phyloP scores from a whole-genome alignment of 2,797 vertebrate genomes.

The Gila robusta region DNA sequence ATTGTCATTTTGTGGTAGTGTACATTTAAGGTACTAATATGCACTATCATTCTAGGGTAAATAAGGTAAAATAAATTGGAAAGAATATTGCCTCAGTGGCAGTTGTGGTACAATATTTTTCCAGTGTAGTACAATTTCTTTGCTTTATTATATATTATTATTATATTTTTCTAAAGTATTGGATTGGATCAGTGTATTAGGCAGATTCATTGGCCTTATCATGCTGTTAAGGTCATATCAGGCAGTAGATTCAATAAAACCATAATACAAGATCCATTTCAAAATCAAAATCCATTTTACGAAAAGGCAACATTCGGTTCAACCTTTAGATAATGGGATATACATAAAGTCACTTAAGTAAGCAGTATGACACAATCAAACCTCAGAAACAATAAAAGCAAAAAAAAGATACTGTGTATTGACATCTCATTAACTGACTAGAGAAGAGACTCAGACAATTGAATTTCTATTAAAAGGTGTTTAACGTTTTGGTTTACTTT shows the following conservation, averaged over 20 bases:
- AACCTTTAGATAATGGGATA: conserved; percentile 26
- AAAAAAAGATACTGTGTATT: background rate
- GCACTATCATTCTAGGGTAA: background rate
- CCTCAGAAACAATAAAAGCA: background rate
- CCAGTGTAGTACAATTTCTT: background rate
- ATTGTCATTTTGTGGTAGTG: background rate
- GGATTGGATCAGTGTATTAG: background rate
- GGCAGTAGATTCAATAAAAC: background rate
- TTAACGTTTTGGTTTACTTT: background rate
- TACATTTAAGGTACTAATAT: background rate
- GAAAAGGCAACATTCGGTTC: background rate
- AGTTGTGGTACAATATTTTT: background rate
- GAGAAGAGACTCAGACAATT: background rate
- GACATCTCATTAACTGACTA: background rate
- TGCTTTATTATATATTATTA: background rate
- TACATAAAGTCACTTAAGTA: conserved; percentile 6
- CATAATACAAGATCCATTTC: background rate
- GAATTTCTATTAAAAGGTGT: background rate
- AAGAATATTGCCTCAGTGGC: background rate
- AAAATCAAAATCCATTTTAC: background rate
- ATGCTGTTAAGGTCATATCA: background rate
- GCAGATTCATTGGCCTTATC: background rate
- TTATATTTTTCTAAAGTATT: background rate
- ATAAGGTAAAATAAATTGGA: background rate
- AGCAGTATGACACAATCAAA: background rate